Conservation (phyloP, 2,797 vertebrate species). For the Poeciliopsis paucimaculata region DNA sequence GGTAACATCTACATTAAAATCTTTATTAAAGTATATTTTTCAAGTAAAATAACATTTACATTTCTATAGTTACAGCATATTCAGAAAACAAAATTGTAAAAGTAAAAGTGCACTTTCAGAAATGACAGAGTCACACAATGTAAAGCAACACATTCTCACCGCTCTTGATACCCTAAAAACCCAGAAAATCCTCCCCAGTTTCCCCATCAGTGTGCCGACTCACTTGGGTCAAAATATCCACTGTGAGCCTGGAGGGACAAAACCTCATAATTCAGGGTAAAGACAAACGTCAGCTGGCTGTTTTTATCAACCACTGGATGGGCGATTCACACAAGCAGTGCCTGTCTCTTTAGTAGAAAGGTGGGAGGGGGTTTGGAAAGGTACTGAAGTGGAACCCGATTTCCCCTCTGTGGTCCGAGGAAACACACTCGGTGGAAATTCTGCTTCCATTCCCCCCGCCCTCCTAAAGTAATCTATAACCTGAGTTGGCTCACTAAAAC, state of each 20-base stretch:
- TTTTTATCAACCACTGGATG: slow-evolving; percentile 40
- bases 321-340: background rate
- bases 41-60: slow-evolving; percentile 81
- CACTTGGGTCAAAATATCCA: slow-evolving; percentile 29
- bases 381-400: slow-evolving; percentile 27
- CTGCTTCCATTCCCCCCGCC: background rate
- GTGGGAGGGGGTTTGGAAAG: slow-evolving; percentile 1
- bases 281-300: slow-evolving; percentile 28
- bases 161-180: slow-evolving; percentile 32
- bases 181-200: slow-evolving; percentile 7
- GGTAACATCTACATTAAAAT: slow-evolving; percentile 67
- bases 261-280: slow-evolving; percentile 19
- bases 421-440: slow-evolving; percentile 56
- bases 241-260: slow-evolving; percentile 34
- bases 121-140: slow-evolving; percentile 48
- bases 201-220: slow-evolving; percentile 31
- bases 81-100: slow-evolving; percentile 66
- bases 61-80: slow-evolving; percentile 80
- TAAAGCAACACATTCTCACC: slow-evolving; percentile 26
- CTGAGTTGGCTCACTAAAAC: slow-evolving; percentile 30
- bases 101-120: slow-evolving; percentile 86
- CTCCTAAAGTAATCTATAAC: slow-evolving; percentile 1
- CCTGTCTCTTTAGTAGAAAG: slow-evolving; percentile 30
- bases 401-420: slow-evolving; percentile 33
- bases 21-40: slow-evolving; percentile 76